Base-by-base conservation (phyloP, 2,113 vertebrate species). In the Hypocryptadius cinnamomeus region DNA sequence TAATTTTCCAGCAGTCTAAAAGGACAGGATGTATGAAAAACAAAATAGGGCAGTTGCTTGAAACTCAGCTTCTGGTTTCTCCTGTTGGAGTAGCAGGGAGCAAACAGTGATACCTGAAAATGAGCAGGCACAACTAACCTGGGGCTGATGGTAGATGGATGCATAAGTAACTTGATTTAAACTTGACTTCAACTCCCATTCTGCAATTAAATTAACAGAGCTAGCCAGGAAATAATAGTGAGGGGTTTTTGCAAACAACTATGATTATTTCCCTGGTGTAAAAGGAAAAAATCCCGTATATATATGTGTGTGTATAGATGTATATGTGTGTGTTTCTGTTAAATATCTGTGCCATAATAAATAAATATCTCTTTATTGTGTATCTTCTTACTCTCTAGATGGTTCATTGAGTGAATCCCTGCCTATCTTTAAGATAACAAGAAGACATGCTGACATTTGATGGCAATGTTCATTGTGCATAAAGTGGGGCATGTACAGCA, bases 361-460 rank as follows among this genome's bases (percentile, higher is more conserved):
- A 16, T 57, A 79, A 42, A 22, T 35, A 53, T 8, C 16, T 70
- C 22, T 37, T 77, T 65, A 28, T 59, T 89, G 39, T 31, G 18
- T 39, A 37, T 68, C 53, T 56, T 22, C 31, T 30, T 23, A 12
- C 63, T 71, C 39, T 73, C 39, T 30, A 15, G 47, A 31, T 44
- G 35, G 78, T 70, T 74, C 56, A 48, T 27, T 74, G 95, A 78
- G 84, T 85, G 79, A 89, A 56, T 91, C 64, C 35, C 79, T 87
- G 63, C 74, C 89, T 85, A 1, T 90, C 82, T 92, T 64, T 74
- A 51, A 44, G 79, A 89, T 91, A 93, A 85, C 63, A 61, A 70
- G 78, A 80, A 44, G 86, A 70, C 83, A 37, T 11, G 56, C 64
- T 93, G 89, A 73, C 89, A 77, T 89, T 91, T 89, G 89, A 87